Evolutionary conservation across 2,888 invertebrate genomes (phyloP), one percentile per base, ranked within the genome.

Genomic region (Eupeodes luniger): DNA sequence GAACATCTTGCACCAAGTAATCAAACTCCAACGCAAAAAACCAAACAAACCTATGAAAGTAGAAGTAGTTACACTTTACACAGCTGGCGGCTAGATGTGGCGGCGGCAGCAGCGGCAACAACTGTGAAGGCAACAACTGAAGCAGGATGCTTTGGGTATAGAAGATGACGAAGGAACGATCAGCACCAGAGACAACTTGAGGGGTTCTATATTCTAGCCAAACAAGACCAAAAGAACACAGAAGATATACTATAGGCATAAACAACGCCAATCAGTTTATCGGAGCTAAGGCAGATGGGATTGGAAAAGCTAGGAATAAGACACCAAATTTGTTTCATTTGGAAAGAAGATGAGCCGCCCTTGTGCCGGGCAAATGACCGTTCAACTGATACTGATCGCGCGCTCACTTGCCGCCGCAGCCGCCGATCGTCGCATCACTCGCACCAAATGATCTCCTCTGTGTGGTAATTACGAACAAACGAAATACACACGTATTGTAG

Each of bases 351-450:
- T 85, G 88, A 88, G 81, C 57, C 57, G 59, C 88, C 85, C 85
- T 81, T 88, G 81, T 66, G 40, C n/a, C 77, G 85, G 88, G 85
- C 88, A 88, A 88, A 88, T 88, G 88, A 88, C 88, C 88, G 88
- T 81, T 88, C 88, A 88, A 69, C 77, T 85, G 88, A 88, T 88
- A 85, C 81, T 49, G 81, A 88, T 88, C 85, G 85, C 78, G 67
- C 87, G 36, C 69, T 53, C 19, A 12, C 14, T 9, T 27, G 27
- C 27, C 27, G 27, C 27, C 3, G 27, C 27, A 19, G 14, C 40
- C 36, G n/a, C 6, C 4, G 11, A 19, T 9, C 12, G 53, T 19
- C 19, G 64, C 64, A 72, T 77, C 69, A 62, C 76, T 77, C 69
- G 69, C 76, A 69, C 69, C 85, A 67, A 85, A 59, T 81, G 85